phyloP scores from a whole-genome alignment of 2,113 vertebrate species.

The Emydocephalus ijimae region DNA sequence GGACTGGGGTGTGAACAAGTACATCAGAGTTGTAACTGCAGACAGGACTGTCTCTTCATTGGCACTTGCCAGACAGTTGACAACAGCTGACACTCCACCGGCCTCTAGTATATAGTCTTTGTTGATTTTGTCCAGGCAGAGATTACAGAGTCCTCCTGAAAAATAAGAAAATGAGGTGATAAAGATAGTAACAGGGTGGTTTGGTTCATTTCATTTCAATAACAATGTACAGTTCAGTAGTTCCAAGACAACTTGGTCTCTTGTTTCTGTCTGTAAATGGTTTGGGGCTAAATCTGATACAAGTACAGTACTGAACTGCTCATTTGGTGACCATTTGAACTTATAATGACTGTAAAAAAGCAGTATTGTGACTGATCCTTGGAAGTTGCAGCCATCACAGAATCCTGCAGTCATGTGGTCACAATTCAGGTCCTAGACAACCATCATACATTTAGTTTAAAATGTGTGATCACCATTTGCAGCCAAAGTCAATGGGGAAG shows the following conservation, averaged over 20 bases:
- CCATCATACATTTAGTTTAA: not conserved
- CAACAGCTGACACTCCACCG: conserved; percentile 75
- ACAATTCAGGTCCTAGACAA: not conserved
- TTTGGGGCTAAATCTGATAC: not conserved
- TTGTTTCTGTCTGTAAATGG: not conserved
- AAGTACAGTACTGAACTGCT: not conserved
- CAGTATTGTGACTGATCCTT: not conserved
- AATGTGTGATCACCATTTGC: not conserved
- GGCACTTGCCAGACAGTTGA: conserved; percentile 82
- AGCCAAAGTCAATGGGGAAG: not conserved
- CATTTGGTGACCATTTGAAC: not conserved
- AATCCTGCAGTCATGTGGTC: not conserved
- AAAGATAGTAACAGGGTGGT: not conserved
- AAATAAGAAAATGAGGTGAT: not conserved
- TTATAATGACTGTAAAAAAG: not conserved
- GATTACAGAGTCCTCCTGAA: conserved; percentile 92
- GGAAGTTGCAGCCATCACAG: not conserved
- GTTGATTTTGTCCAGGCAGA: conserved; percentile 84
- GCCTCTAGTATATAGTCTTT: conserved; percentile 83
- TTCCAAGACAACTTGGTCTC: not conserved
- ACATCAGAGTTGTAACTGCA: conserved; percentile 84
- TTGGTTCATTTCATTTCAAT: not conserved
- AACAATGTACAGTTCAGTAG: not conserved
- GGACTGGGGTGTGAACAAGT: conserved; percentile 66
- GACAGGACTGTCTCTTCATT: conserved; percentile 92